Evolutionary conservation across 2,888 invertebrate species (phyloP).

Genomic region (Ceramica pisi): DNA sequence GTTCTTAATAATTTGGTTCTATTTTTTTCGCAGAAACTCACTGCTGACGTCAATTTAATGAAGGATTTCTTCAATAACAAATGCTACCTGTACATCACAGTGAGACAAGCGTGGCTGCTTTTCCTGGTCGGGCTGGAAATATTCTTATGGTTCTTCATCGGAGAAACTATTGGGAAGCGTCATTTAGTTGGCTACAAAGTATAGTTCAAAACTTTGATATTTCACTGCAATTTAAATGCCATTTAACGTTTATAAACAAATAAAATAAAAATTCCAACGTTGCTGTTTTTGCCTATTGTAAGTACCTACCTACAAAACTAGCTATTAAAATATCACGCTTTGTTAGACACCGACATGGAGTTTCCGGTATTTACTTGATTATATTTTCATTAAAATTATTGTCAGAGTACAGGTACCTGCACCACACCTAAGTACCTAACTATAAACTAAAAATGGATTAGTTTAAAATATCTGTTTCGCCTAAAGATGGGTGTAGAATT

Average conservation of each 20-base stretch:
- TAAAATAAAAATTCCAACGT: slow-evolving; percentile 3
- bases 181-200: slow-evolving; percentile 46
- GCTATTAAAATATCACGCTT: slow-evolving; percentile 34
- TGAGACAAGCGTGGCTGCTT: slow-evolving; percentile 43
- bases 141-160: slow-evolving; percentile 43
- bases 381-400: slow-evolving; percentile 16
- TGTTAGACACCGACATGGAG: slow-evolving; percentile 23
- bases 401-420: not conserved
- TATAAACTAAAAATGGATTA: too few relatives aligned
- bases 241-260: slow-evolving; percentile 1
- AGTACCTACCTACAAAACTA: too few relatives aligned
- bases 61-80: slow-evolving; percentile 31
- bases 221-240: not conserved
- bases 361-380: slow-evolving; percentile 4
- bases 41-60: not conserved
- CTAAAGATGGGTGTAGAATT: too few relatives aligned
- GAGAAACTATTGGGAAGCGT: slow-evolving; percentile 48
- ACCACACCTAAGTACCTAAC: too few relatives aligned
- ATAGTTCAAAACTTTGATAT: slow-evolving; percentile 3
- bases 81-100: slow-evolving; percentile 13
- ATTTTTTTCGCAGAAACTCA: slow-evolving; percentile 40
- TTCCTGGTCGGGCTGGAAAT: slow-evolving; percentile 41
- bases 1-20: too few relatives aligned
- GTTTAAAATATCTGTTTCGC: too few relatives aligned
- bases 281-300: slow-evolving; percentile 24